A percentile compares a stretch with the other conserved stretches of the same genome.
Conservation (phyloP, 2,797 vertebrate genomes). For the Peromyscus nudipes region DNA sequence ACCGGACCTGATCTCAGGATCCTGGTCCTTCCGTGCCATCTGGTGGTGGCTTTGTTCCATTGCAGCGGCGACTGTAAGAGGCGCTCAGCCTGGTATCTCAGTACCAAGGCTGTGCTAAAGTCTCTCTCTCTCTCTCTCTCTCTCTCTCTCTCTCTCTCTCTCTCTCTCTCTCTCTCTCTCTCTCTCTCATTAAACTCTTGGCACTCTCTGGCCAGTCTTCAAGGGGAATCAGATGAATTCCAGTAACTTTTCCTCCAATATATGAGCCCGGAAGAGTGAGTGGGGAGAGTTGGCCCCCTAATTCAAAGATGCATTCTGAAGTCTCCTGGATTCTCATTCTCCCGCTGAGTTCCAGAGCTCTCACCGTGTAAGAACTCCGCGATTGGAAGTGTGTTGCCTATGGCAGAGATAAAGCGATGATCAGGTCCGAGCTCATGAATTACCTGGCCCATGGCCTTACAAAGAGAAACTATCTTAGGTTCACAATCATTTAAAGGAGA, state of each 20-base stretch:
- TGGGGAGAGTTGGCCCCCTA: not conserved
- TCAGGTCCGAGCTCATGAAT: not conserved
- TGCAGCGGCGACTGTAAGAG: not conserved
- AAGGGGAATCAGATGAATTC: not conserved
- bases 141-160: too few species aligned
- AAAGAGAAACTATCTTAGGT: not conserved
- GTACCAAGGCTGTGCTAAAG: not conserved
- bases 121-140: too few species aligned
- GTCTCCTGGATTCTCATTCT: not conserved
- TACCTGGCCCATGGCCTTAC: not conserved
- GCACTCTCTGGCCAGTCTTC: not conserved
- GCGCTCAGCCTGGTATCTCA: rapidly evolving
- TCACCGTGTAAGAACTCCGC: not conserved
- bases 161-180: too few species aligned
- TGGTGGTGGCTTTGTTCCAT: not conserved
- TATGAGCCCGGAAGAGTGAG: not conserved
- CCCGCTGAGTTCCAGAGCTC: not conserved
- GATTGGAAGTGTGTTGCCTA: not conserved
- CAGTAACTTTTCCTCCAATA: not conserved
- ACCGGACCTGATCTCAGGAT: rapidly evolving
- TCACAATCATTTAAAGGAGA: not conserved
- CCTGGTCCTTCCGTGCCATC: not conserved
- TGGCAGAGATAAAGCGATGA: not conserved
- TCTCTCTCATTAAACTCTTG: not conserved
- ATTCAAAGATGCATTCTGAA: not conserved